Percentiles rank a stretch among this genome's conserved stretches.
phyloP scores from a whole-genome alignment of 2,888 invertebrate genomes.

The Opisthograptis luteolata region DNA sequence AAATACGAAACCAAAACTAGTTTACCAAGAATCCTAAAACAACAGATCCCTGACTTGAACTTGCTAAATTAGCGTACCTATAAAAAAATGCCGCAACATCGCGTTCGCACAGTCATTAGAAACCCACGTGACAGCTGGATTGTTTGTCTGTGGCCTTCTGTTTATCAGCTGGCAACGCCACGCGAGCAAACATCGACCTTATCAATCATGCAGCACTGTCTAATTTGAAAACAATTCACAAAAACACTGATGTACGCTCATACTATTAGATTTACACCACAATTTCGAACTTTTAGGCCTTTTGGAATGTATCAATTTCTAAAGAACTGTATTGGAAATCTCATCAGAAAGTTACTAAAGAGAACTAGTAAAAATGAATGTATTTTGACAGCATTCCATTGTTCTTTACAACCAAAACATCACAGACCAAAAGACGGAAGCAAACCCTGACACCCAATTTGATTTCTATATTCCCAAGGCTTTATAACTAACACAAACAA shows the following conservation, averaged over 20 bases:
- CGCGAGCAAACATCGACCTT: constrained; percentile 30
- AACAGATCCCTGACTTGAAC: background rate
- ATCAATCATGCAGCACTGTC: constrained; percentile 24
- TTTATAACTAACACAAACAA: background rate
- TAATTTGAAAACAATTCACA: constrained; percentile 17
- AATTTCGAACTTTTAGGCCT: background rate
- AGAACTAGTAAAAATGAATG: background rate
- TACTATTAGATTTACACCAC: background rate
- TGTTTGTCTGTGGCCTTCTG: constrained; percentile 33
- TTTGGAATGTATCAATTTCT: background rate
- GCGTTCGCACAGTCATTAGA: constrained; percentile 31
- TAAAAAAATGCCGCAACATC: background rate
- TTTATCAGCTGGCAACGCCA: constrained; percentile 29
- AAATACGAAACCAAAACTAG: too few relatives aligned
- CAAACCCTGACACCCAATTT: background rate
- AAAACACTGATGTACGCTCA: constrained; percentile 10
- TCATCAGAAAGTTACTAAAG: background rate
- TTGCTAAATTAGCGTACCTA: background rate
- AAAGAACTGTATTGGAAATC: too few relatives aligned
- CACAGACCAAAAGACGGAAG: background rate
- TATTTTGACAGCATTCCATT: background rate
- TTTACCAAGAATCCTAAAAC: background rate
- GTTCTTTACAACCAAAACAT: background rate
- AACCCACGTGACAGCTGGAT: constrained; percentile 17
- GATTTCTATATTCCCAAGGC: background rate